Evolutionary conservation across 2,888 invertebrate genomes (phyloP).

Genomic region (Metallyticus violacea): DNA sequence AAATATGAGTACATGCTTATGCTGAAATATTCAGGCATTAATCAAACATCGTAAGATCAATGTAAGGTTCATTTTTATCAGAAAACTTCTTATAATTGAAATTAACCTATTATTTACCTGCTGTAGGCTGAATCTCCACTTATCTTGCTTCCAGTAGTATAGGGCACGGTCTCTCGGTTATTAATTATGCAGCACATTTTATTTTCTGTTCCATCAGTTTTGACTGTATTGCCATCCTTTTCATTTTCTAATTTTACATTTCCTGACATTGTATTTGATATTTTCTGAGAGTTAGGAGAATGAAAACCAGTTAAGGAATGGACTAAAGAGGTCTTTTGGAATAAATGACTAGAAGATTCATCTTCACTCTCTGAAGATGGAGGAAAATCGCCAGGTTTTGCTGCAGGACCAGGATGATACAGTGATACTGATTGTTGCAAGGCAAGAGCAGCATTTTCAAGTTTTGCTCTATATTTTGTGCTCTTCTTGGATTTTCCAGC

Average conservation of each 20-base stretch:
- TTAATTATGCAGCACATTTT: not conserved
- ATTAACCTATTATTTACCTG: conserved; percentile 62
- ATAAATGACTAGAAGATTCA: conserved; percentile 6
- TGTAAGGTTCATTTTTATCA: too few species aligned
- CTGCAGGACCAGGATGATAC: conserved; percentile 5
- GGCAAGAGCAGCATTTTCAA: conserved; percentile 28
- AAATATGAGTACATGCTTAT: too few species aligned
- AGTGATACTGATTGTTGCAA: conserved; percentile 29
- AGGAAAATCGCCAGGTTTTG: not conserved
- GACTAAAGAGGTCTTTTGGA: conserved; percentile 3
- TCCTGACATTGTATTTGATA: not conserved
- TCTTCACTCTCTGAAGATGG: conserved; percentile 20
- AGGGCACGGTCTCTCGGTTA: not conserved
- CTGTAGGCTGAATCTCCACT: conserved; percentile 78
- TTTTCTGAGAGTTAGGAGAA: not conserved
- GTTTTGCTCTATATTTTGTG: conserved; percentile 22
- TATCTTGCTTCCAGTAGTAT: conserved; percentile 43
- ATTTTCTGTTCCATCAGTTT: not conserved
- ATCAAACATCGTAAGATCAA: too few species aligned
- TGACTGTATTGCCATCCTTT: not conserved
- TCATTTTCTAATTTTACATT: not conserved
- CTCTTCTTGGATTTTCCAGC: not conserved
- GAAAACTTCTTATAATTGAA: conserved; percentile 24
- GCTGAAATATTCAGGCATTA: too few species aligned
- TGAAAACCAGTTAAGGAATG: conserved; percentile 16